Evolutionary conservation across 2,797 vertebrate genomes (phyloP), one percentile per base, ranked within the genome.

Genomic region (Malurus splendens): DNA sequence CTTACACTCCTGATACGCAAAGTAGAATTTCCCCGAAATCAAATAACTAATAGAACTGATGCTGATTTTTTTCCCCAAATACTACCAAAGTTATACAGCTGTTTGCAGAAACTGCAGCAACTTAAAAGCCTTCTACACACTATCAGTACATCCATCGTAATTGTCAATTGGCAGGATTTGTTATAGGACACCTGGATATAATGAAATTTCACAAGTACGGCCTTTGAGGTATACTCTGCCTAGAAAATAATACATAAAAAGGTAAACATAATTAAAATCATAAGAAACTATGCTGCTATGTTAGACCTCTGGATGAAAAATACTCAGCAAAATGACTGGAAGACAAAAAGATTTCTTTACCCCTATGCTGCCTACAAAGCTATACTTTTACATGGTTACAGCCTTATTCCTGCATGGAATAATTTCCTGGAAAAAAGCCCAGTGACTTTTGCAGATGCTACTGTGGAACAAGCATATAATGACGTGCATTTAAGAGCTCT

Each of bases 361-460:
- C 7, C 4, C 12, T 36, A 5, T 3, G 8, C 3, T 82, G 24
- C n/a, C 57, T 50, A 50, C 10, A 82, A 60, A 85, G 20, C 10
- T 82, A 23, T 25, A 57, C 9, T 82, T 89, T 39, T 20, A 82
- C 28, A 16, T 8, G 11, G 22, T 38, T 54, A 55, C 15, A 65
- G 8, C 36, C 28, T 44, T 32, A 27, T 7, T 67, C 4, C 44
- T 48, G 24, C 27, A 68, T 3, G 4, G 12, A 72, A 59, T 32
- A 0, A 22, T 25, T 47, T 73, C 61, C 50, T 44, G 10, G n/a
- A 13, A 23, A 39, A 52, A 67, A 44, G 14, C 0, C 0, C 7
- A 24, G 3, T 24, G 6, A 73, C 10, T 23, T 76, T 12, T 56
- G 10, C 12, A 62, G 50, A 45, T 77, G 32, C 32, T 84, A 36